Base-by-base conservation (phyloP, 2,113 vertebrate genomes). In the Glareola pratincola region DNA sequence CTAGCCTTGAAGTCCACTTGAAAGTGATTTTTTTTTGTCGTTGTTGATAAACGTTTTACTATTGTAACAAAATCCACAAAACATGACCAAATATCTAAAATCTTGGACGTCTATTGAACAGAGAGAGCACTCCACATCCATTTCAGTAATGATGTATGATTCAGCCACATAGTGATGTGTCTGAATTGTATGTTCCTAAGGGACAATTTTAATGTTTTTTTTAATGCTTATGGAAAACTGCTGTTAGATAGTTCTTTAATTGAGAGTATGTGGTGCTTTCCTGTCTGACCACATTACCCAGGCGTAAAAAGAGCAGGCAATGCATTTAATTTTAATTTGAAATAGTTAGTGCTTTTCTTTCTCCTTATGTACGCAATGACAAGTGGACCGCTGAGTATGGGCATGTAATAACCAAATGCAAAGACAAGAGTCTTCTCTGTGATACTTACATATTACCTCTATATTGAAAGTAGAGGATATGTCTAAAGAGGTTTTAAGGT, bases 1-100 rank as follows among this genome's bases (percentile, higher is more conserved):
- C 4, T 59, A 85, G 34, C 82, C 75, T 94, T 90, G 71, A 86
- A 92, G 78, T 90, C 85, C 45, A 94, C 90, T 95, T 80, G 72
- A 84, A 93, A 93, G 47, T n/a, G 48, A 81, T 67, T 81, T 79
- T 87, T 53, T 34, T 21, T 83, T 50, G 11, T 64, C 1, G 2
- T 41, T 82, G 32, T 51, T 96, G 85, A 88, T 86, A 86, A 80
- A 96, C 86, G 68, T 4, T 83, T 90, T 45, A 6, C 34, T 51
- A 4, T 76, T 36, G 62, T 66, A 84, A 80, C 73, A 78, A 84
- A 92, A 64, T 89, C 68, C 79, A 64, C 36, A 92, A 64, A 74
- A 51, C 7, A 66, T 11, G 78, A 94, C n/a, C 37, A 63, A 94
- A 74, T 72, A 84, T 60, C 75, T 96, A 73, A 90, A 91, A 78